These are phyloP conservation scores for Drosophila maculinotata DNA, from an alignment of 2,888 invertebrate species.

Conservation along the genomic window DNA sequence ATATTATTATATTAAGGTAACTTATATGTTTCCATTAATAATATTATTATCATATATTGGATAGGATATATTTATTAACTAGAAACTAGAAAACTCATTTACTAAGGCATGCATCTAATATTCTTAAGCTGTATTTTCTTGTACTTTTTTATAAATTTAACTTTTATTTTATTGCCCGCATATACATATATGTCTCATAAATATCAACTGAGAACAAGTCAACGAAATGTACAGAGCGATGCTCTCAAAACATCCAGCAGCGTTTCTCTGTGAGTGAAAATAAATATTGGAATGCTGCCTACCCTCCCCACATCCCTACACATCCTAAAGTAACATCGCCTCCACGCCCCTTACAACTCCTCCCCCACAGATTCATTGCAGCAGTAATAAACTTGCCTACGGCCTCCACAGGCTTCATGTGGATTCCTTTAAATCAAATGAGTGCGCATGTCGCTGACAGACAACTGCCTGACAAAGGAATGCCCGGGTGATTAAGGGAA, in stretches of 20 bases:
- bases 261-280: conserved; percentile 39
- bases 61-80: too few relatives aligned
- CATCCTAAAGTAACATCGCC: too few relatives aligned
- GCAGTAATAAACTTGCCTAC: conserved; percentile 46
- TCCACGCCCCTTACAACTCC: neutral
- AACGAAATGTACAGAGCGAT: conserved; percentile 21
- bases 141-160: too few relatives aligned
- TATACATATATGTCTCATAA: neutral
- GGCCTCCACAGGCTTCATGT: conserved; percentile 27
- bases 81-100: too few relatives aligned
- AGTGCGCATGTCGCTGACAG: conserved; percentile 67
- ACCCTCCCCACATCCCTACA: neutral
- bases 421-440: conserved; percentile 69
- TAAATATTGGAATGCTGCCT: conserved; percentile 27
- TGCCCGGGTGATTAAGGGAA: conserved; percentile 18
- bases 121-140: too few relatives aligned
- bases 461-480: conserved; percentile 36
- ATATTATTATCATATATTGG: too few relatives aligned
- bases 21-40: too few relatives aligned
- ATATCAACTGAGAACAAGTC: neutral
- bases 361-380: conserved; percentile 38
- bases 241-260: conserved; percentile 30
- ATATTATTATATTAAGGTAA: too few relatives aligned
- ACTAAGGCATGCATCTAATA: too few relatives aligned
- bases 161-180: too few relatives aligned